phyloP scores from a whole-genome alignment of 2,888 invertebrate species.

The Trissoscelio sp. region DNA sequence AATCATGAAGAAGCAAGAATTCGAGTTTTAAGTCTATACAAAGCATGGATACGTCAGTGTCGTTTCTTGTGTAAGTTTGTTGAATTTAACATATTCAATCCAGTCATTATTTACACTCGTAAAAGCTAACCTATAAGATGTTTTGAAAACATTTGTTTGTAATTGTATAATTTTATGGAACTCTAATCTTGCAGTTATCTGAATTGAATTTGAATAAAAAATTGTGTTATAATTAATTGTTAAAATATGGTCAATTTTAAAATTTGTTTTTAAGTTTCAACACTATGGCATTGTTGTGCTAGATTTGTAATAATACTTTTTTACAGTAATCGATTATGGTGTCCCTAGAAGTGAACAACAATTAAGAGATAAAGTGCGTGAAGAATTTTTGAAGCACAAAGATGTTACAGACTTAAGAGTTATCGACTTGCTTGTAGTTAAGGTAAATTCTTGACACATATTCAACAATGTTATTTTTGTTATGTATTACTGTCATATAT shows the following conservation, averaged over 20 bases:
- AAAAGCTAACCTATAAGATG: constrained; percentile 35
- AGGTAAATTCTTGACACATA: too few species aligned
- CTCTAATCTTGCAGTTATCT: not conserved
- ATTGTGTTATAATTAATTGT: not conserved
- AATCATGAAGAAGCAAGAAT: constrained; percentile 90
- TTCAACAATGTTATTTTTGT: too few species aligned
- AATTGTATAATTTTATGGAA: not conserved
- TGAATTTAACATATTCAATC: not conserved
- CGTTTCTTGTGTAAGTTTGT: constrained; percentile 93
- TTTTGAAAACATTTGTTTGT: not conserved
- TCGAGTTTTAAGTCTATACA: constrained; percentile 94
- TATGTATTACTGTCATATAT: too few species aligned
- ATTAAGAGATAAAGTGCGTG: constrained; percentile 89
- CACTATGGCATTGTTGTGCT: too few species aligned
- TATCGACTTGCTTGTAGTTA: constrained; percentile 95
- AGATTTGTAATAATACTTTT: not conserved
- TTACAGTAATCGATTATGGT: constrained; percentile 92
- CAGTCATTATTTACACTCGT: constrained; percentile 10
- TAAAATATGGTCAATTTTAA: too few species aligned
- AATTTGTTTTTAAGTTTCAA: too few species aligned
- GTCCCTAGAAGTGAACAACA: constrained; percentile 90
- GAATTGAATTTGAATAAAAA: too few species aligned
- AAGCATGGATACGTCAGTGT: constrained; percentile 96
- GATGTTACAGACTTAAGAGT: constrained; percentile 93
- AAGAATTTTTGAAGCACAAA: constrained; percentile 90